Conservation (phyloP, 2,888 invertebrate genomes). For the Siphlonurus alternatus region DNA sequence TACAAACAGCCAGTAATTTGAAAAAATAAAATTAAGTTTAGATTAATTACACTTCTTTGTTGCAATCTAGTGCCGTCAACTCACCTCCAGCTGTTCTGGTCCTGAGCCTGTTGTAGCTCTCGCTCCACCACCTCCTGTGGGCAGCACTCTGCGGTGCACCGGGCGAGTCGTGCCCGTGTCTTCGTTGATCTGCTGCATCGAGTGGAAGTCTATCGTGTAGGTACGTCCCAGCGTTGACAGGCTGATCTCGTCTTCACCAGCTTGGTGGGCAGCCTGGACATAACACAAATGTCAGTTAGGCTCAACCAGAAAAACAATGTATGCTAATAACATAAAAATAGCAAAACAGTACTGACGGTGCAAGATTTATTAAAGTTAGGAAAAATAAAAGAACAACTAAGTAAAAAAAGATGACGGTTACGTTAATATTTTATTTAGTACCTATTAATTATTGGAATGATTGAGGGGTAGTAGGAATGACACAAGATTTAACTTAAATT, state of each 20-base stretch:
- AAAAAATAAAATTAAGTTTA: too few species aligned
- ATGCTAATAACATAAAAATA: background rate
- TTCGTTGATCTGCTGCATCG: constrained; percentile 98
- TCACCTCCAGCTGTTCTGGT: background rate
- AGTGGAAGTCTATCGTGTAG: constrained; percentile 90
- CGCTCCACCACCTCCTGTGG: constrained; percentile 25
- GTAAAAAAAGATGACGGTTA: too few species aligned
- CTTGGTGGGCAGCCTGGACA: constrained; percentile 61
- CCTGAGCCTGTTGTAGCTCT: background rate
- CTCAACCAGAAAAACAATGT: constrained; percentile 1
- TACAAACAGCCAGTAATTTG: too few species aligned
- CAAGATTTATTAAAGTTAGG: background rate
- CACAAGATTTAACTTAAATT: too few species aligned
- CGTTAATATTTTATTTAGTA: too few species aligned
- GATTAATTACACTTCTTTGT: too few species aligned
- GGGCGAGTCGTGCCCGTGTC: constrained; percentile 89
- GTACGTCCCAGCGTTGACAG: constrained; percentile 82
- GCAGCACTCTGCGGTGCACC: constrained; percentile 64
- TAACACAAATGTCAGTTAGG: background rate
- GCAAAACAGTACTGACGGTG: background rate
- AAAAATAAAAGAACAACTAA: background rate
- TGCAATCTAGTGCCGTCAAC: too few species aligned
- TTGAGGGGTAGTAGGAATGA: too few species aligned
- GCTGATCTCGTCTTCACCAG: constrained; percentile 90
- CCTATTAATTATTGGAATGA: too few species aligned